phyloP scores from a whole-genome alignment of 2,888 invertebrate genomes.

The Yponomeuta cagnagella region DNA sequence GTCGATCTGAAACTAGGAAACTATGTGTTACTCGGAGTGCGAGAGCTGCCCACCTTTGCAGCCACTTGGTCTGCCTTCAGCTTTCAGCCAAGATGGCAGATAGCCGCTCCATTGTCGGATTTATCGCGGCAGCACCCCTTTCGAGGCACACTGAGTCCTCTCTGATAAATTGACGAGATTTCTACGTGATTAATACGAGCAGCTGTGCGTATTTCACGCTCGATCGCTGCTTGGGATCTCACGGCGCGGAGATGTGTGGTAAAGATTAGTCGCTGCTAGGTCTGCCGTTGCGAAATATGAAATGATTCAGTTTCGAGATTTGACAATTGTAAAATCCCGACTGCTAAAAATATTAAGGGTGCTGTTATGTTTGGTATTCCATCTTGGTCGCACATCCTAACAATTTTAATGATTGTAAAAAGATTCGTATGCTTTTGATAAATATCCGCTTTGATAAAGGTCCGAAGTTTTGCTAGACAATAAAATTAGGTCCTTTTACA shows the following conservation, averaged over 20 bases:
- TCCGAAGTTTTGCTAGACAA: not conserved
- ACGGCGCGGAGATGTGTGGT: not conserved
- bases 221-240: not conserved
- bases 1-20: too few relatives aligned
- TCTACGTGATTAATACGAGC: conserved; percentile 36
- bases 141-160: conserved; percentile 14
- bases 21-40: not conserved
- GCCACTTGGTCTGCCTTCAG: not conserved
- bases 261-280: too few relatives aligned
- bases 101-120: conserved; percentile 16
- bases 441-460: too few relatives aligned
- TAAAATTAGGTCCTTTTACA: too few relatives aligned
- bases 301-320: too few relatives aligned
- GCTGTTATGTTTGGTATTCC: not conserved
- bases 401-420: too few relatives aligned
- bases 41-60: not conserved
- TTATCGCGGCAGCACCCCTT: conserved; percentile 17
- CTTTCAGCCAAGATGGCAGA: conserved; percentile 10
- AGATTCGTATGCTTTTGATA: too few relatives aligned
- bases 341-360: too few relatives aligned
- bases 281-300: too few relatives aligned
- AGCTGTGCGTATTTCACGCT: not conserved
- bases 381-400: too few relatives aligned
- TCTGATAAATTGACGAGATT: conserved; percentile 41
- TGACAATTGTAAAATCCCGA: too few relatives aligned